Base-by-base conservation (phyloP, 2,888 invertebrate genomes). In the Digitonthophagus gazella region DNA sequence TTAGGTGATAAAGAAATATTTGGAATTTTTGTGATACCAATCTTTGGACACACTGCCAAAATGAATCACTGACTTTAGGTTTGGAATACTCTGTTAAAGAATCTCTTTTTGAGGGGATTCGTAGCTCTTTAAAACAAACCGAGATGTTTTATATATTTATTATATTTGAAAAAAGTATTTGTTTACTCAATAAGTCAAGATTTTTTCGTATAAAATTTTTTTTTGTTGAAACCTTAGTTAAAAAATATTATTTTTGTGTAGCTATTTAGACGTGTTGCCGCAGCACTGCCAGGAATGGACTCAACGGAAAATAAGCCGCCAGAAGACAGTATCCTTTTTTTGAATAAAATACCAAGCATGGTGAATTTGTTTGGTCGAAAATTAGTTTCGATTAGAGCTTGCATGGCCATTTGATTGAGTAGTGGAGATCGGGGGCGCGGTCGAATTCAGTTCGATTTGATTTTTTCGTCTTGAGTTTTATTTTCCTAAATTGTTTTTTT, bases 231-330 rank as follows among this genome's bases (percentile, higher is more conserved):
- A n/a, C n/a, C n/a, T n/a, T n/a, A 5, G 6, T 44, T 2, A 44
- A 8, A 44, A 44, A 44, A 2, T 19, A 16, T 61, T 61, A 19
- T 61, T 61, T 20, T 61, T 72, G 86, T 88, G 64, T 86, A 97
- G 96, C 87, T 98, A 79, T 98, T 98, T 88, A 90, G 98, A 84
- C 91, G 98, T 83, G 98, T 98, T 69, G 98, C 98, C 65, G 98
- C 98, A 74, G 98, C 98, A 78, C 87, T 98, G 80, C 98, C 98
- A 68, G 98, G 98, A 76, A 98, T 98, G 98, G 98, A 98, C 83
- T 95, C 96, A 44, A 94, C 95, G 74, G 96, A 96, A 82, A 95
- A 94, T 85, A 95, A 94, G 85, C 95, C 95, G 71, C 94, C 95
- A 78, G 96, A 96, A 91, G 96, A 96, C 89, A 96, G 93, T 94